phyloP scores from a whole-genome alignment of 2,888 invertebrate genomes.

The Leucophenga montana region DNA sequence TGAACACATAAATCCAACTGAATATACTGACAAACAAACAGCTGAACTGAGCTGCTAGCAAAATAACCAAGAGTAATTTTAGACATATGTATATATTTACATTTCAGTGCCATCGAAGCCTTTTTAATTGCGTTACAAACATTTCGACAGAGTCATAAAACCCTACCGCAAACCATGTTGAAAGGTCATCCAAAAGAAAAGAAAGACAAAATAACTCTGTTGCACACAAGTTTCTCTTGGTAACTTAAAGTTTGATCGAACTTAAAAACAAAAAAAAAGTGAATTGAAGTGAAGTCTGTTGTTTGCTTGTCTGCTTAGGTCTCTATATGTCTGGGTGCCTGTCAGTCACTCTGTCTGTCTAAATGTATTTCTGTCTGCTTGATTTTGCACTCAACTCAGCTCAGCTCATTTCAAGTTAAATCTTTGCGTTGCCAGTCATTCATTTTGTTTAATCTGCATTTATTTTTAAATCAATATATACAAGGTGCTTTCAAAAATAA shows the following conservation, averaged over 20 bases:
- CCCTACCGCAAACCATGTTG: no score
- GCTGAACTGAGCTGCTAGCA: no score
- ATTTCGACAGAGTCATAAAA: no score
- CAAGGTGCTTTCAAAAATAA: no score
- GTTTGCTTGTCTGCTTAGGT: conserved; percentile 21
- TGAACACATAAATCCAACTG: no score
- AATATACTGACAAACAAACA: no score
- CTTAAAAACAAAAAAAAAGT: no score
- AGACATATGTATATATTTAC: no score
- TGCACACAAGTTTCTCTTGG: not conserved
- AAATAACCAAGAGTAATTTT: no score
- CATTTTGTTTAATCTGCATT: conserved; percentile 28
- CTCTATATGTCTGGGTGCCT: conserved; percentile 38
- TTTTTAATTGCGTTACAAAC: no score
- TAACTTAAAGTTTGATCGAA: not conserved
- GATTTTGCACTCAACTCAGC: conserved; percentile 35
- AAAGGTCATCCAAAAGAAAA: conserved; percentile 6
- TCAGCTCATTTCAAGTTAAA: conserved; percentile 42
- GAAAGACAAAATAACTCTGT: conserved; percentile 4
- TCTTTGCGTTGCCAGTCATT: conserved; percentile 5
- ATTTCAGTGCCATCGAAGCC: no score
- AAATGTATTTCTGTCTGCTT: conserved; percentile 38
- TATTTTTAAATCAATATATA: conserved; percentile 23
- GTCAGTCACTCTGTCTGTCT: conserved; percentile 28
- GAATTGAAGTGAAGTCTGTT: no score